Conservation (phyloP, 2,888 invertebrate genomes). For the Furcula furcula region DNA sequence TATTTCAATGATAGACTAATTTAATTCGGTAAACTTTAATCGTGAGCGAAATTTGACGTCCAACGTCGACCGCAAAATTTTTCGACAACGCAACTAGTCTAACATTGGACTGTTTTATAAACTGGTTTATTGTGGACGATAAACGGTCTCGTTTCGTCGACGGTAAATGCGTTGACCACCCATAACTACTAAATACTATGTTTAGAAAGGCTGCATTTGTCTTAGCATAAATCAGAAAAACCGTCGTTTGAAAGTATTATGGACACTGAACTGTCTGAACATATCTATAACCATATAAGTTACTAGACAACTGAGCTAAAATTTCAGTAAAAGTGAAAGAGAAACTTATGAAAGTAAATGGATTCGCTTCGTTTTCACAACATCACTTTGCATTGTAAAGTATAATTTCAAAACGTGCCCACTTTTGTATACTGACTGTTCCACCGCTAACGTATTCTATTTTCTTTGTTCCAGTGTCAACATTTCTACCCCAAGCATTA, state of each 20-base stretch:
- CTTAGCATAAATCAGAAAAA: slow-evolving; percentile 30
- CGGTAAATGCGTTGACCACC: too few species aligned
- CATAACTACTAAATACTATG: too few species aligned
- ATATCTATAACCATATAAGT: slow-evolving; percentile 15
- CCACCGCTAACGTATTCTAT: slow-evolving; percentile 17
- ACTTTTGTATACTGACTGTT: neutral
- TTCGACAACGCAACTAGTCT: too few species aligned
- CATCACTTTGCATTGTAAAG: slow-evolving; percentile 6
- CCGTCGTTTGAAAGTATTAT: slow-evolving; percentile 24
- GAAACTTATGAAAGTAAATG: slow-evolving; percentile 22
- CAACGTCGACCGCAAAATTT: too few species aligned
- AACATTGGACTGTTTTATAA: too few species aligned
- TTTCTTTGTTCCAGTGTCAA: slow-evolving; percentile 78
- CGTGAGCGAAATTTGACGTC: too few species aligned
- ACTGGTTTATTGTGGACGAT: too few species aligned
- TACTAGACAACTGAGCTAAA: slow-evolving; percentile 12
- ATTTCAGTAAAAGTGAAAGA: slow-evolving; percentile 39
- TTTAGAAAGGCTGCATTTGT: slow-evolving; percentile 49
- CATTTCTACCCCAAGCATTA: slow-evolving; percentile 81
- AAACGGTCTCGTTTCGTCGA: too few species aligned
- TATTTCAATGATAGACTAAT: too few species aligned
- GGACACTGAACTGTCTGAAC: slow-evolving; percentile 8
- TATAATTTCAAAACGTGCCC: neutral
- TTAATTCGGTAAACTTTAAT: too few species aligned
- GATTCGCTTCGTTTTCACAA: slow-evolving; percentile 10